Conservation (phyloP, 2,797 vertebrate genomes). For the Galagoides demidoff region DNA sequence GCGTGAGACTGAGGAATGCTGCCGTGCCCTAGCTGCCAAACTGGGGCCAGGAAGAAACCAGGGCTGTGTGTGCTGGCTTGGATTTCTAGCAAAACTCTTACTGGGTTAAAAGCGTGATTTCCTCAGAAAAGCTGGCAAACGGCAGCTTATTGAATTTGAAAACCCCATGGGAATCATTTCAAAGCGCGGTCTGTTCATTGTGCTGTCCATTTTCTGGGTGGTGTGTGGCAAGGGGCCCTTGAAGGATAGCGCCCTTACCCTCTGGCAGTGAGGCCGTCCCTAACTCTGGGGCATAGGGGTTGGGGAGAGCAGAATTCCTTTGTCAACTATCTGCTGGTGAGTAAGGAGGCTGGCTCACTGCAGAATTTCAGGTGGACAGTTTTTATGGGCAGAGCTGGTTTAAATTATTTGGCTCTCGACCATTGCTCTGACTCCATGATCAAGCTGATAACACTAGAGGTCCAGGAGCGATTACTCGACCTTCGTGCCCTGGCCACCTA, state of each 20-base stretch:
- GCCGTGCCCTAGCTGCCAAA: background rate
- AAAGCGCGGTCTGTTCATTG: background rate
- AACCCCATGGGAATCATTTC: background rate
- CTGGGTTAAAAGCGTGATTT: slow-evolving; percentile 45
- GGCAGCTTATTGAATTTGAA: background rate
- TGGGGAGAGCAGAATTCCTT: background rate
- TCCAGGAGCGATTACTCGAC: background rate
- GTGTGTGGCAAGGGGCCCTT: background rate
- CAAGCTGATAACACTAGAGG: background rate
- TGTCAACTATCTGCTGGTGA: background rate
- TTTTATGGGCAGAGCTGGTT: slow-evolving; percentile 1
- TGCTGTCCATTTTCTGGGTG: background rate
- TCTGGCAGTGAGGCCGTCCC: background rate
- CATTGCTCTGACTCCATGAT: background rate
- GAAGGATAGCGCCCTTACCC: background rate
- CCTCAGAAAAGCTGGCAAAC: slow-evolving; percentile 8
- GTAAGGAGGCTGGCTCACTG: background rate
- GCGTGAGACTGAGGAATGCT: background rate
- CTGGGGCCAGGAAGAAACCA: background rate
- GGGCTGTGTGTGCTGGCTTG: slow-evolving; percentile 22
- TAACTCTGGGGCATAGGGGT: background rate
- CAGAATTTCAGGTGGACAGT: background rate
- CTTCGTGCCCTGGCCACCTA: background rate
- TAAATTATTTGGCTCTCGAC: slow-evolving; percentile 2
- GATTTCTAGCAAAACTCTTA: background rate